Evolutionary conservation across 1,140 invertebrate genomes (phyloP).

Genomic region (Dendroctonus valens): DNA sequence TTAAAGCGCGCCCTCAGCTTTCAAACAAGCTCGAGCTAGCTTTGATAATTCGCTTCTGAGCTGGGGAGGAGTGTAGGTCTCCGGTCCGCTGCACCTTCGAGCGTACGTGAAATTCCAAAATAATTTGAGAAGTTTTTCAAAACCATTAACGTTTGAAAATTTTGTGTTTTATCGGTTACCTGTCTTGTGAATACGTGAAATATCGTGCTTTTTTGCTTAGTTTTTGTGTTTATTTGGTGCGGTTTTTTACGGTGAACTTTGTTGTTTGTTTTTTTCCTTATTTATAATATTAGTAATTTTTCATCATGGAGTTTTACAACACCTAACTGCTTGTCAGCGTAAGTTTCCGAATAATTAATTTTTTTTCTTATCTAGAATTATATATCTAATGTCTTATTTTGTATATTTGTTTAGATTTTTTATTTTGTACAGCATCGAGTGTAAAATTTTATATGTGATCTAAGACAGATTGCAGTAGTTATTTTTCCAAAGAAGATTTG

Average conservation of each 20-base stretch:
- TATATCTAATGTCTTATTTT: neutral
- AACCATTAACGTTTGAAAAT: neutral
- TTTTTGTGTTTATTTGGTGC: neutral
- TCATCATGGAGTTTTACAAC: conserved; percentile 23
- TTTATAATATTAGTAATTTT: neutral
- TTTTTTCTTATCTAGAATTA: neutral
- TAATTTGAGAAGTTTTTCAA: neutral
- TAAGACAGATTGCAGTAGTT: neutral
- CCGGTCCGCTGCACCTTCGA: conserved; percentile 16
- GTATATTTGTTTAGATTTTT: neutral
- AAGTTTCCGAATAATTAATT: neutral
- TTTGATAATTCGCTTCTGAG: conserved; percentile 25
- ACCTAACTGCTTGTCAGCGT: conserved; percentile 13
- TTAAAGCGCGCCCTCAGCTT: conserved; percentile 27
- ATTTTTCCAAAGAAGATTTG: neutral
- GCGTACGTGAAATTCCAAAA: conserved; percentile 9
- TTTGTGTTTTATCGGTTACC: neutral
- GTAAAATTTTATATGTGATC: neutral
- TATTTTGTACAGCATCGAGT: neutral
- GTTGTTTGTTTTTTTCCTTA: conserved; percentile 8
- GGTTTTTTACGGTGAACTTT: neutral
- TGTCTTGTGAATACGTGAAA: conserved; percentile 1
- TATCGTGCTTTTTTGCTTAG: neutral
- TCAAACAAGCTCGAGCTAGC: conserved; percentile 13
- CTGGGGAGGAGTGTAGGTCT: conserved; percentile 10